Conservation (phyloP, 2,888 invertebrate species). For the Belgica antarctica region DNA sequence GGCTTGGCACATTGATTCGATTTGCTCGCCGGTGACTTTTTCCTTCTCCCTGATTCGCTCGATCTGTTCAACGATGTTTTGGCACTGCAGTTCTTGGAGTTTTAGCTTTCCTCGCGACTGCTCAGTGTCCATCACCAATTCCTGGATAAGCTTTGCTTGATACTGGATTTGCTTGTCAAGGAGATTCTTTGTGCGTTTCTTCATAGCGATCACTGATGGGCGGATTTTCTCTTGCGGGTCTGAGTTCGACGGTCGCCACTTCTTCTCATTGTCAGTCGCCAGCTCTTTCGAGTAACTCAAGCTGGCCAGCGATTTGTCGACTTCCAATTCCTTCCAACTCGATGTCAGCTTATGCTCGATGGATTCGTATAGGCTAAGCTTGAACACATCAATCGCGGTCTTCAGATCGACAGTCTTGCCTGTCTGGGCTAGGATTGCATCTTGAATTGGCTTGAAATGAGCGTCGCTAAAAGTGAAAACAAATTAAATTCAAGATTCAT, state of each 20-base stretch:
- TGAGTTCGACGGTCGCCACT: constrained; percentile 33
- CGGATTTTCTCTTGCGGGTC: too few relatives aligned
- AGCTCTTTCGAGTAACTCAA: neutral
- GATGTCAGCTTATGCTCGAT: constrained; percentile 14
- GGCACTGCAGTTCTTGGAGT: too few relatives aligned
- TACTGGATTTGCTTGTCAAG: too few relatives aligned
- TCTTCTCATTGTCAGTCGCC: neutral
- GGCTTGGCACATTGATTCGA: too few relatives aligned
- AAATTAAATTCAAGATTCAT: neutral
- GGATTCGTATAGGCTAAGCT: neutral
- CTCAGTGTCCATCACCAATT: too few relatives aligned
- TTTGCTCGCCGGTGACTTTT: too few relatives aligned
- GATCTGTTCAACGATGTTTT: too few relatives aligned
- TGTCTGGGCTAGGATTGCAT: neutral
- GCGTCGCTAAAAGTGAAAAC: constrained; percentile 8
- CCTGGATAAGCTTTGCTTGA: too few relatives aligned
- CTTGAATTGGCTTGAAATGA: neutral
- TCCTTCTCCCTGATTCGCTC: too few relatives aligned
- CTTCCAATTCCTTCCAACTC: constrained; percentile 29
- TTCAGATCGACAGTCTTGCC: constrained; percentile 14
- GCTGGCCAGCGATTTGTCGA: neutral
- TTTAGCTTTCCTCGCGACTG: too few relatives aligned
- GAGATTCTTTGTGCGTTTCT: too few relatives aligned
- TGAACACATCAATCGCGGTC: constrained; percentile 7
- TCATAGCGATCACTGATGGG: too few relatives aligned